Base-by-base conservation (phyloP, 2,797 vertebrate species). In the Schizopygopsis pylzovi region DNA sequence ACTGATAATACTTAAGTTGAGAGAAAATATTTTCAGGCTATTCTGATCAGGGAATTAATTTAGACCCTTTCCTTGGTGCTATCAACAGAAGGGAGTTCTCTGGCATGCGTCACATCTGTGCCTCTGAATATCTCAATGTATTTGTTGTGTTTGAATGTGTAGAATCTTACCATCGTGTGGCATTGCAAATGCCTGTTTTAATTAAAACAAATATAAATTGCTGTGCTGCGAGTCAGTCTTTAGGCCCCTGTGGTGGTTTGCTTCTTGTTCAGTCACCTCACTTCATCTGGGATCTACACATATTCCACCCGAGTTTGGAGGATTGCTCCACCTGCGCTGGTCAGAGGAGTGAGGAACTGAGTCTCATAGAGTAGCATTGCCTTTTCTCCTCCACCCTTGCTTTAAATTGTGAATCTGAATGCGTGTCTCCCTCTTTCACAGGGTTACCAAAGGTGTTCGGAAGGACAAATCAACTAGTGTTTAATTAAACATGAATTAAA, bases 101-200 rank as follows among this genome's bases (percentile, higher is more conserved):
- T 85, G 72, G 63, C 63, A 67, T 79, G 18, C 61, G 56, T 90
- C 76, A 86, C 86, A 90, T 82, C 82, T 88, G 72, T 84, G 87
- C 73, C 56, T 79, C 79, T 80, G 71, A 84, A 79, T 47, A 54
- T 68, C 33, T 59, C 70, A 41, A 80, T 7, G 71, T 79, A 82
- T 80, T 67, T 78, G 80, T 72, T 83, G 75, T 45, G 2, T 84
- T 68, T 49, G 37, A 43, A 56, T 86, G 33, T 73, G 54, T 85
- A 84, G 79, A 61, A 47, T 76, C 67, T 79, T 75, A 83, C 71
- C 71, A 79, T 81, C 33, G 56, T 83, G 84, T 84, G 70, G 81
- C 61, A 70, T 87, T n/a, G n/a, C 63, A 79, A 80, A 72, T 88
- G 71, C 72, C 85, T 54, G 87, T 86, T 88, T 87, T 84, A 88